Conservation (phyloP, 1,140 invertebrate species). For the Macrotrachela quadricornifera region DNA sequence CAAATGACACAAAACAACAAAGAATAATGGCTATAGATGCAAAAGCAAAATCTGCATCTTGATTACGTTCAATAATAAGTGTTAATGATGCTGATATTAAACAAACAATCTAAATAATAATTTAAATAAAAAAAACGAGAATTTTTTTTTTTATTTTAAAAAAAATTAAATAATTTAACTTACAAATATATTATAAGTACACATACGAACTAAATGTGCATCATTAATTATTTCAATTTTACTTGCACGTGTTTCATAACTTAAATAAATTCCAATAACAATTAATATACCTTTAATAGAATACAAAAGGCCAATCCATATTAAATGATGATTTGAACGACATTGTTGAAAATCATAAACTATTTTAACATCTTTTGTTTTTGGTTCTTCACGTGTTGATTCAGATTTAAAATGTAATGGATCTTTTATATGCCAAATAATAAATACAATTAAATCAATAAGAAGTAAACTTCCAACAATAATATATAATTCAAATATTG, state of each 20-base stretch:
- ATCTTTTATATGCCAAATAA: slow-evolving; percentile 74
- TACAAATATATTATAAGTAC: slow-evolving; percentile 92
- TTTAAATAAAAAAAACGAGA: background rate
- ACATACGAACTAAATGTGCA: slow-evolving; percentile 90
- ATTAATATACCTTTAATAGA: slow-evolving; percentile 82
- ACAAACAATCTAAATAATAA: slow-evolving; percentile 45
- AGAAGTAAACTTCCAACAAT: slow-evolving; percentile 66
- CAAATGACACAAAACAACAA: slow-evolving; percentile 88
- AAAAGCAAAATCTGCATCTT: slow-evolving; percentile 89
- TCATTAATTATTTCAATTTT: slow-evolving; percentile 54
- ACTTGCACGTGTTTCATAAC: slow-evolving; percentile 86
- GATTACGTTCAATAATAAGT: slow-evolving; percentile 80
- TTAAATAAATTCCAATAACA: slow-evolving; percentile 82
- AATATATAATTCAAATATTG: slow-evolving; percentile 47
- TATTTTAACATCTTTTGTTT: slow-evolving; percentile 52
- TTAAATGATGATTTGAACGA: slow-evolving; percentile 69
- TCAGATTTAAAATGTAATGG: slow-evolving; percentile 41
- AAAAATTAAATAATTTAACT: slow-evolving; percentile 9
- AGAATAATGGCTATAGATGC: slow-evolving; percentile 79
- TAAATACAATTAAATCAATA: slow-evolving; percentile 62
- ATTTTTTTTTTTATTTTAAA: too few relatives aligned
- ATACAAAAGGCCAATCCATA: slow-evolving; percentile 64
- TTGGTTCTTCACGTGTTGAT: too few relatives aligned
- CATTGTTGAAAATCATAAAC: slow-evolving; percentile 79
- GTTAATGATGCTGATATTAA: slow-evolving; percentile 88